Base-by-base conservation (phyloP, 2,888 invertebrate genomes). In the Athalia circularis region DNA sequence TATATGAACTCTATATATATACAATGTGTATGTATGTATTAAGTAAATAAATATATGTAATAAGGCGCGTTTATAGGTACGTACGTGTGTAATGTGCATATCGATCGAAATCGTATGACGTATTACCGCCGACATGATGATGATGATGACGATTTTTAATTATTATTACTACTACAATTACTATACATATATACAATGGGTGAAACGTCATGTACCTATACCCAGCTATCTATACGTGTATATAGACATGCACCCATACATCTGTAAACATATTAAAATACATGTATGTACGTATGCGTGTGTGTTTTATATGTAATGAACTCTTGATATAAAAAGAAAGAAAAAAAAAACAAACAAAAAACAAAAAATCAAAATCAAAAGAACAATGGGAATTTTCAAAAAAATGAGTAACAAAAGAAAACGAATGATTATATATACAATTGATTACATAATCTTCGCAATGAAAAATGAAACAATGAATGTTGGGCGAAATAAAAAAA, bases 231-330 rank as follows among this genome's bases (percentile, higher is more conserved):
- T 11, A 7, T 8, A 62, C 15, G 43, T 8, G 62, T 62, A 62
- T 15, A 62, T 62, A 43, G 9, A 62, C 15, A 13, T 29, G n/a
- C 50, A 48, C 15, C 15, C 11, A 29, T 50, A 67, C 67, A 67
- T 50, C 47, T 50, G 6, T 50, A 67, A 50, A 13, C 47, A 67
- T 50, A 50, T 50, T 29, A 29, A 67, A 13, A 15, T 6, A 67
- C 50, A 67, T 67, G 50, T 67, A 67, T 67, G 70, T 57, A 54
- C 70, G 70, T 70, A 70, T 54, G 70, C 70, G 70, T 54, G 70
- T 70, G 70, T 70, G 54, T 70, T 52, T 70, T 70, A 52, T 70
- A 70, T 54, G 57, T 57, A 15, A 70, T 70, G 57, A 57, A 45
- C 54, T 70, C 70, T 70, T 70, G 52, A 70, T 70, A 70, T 62